Evolutionary conservation across 2,797 vertebrate species (phyloP), one percentile per base, ranked within the genome.

Genomic region (Erithacus rubecula): DNA sequence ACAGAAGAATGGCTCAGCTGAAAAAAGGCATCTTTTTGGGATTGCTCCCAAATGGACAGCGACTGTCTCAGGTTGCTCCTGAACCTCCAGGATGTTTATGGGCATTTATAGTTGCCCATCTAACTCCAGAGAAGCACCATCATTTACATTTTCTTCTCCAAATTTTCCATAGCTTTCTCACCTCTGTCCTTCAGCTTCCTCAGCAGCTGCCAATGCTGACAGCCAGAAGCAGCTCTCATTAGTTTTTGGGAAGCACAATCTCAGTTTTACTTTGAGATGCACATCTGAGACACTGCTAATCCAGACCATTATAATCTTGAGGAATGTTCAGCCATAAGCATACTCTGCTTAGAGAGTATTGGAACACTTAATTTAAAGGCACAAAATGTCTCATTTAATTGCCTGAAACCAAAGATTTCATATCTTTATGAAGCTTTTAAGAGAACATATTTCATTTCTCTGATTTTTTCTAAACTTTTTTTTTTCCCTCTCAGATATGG

Each of bases 361-460:
- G 12, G 80, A 86, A 84, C 67, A 84, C 19, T 82, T 83, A 60
- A 87, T 94, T 90, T 91, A 70, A 93, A 94, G 84, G 86, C 74
- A 93, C 27, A 72, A 94, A 96, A 93, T 94, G 64, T 95, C 76
- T 86, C 59, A 4, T 91, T 90, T 95, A 94, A 95, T 95, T 94
- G 86, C 80, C 83, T 83, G 67, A 89, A 96, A 95, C 94, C 96
- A 94, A 96, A 96, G 44, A 41, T 78, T 96, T 95, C 41, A 7
- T 77, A 88, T 95, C 95, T 96, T 96, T 95, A 94, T 94, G 94
- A 93, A 67, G 83, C 27, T 90, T 94, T 93, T 95, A 88, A 95
- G 89, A 92, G 81, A 69, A 91, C 46, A 62, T 75, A 49, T 51
- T 93, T 88, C 29, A 60, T 53, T 82, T 67, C 52, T 84, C 78